Evolutionary conservation across 2,797 vertebrate genomes (phyloP), one percentile per base, ranked within the genome.

Genomic region (Aplochiton taeniatus): DNA sequence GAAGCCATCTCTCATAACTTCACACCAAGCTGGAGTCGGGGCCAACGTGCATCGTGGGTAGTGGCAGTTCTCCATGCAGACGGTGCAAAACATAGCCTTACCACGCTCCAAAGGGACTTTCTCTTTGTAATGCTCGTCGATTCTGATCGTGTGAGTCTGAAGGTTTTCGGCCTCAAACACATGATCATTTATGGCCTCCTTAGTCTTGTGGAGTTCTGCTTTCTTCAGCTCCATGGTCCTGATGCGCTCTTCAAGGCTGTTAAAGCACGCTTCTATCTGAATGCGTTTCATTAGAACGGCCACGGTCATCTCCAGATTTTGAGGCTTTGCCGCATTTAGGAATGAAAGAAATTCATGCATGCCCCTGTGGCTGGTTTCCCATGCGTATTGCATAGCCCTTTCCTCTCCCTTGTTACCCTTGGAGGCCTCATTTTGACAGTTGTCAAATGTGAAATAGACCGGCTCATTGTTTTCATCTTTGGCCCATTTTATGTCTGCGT

Each of bases 61-160:
- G 43, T 63, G 58, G 20, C 72, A 74, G 73, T 70, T 74, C 58
- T 66, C 63, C 64, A 70, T 1, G 63, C 68, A 75, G 9, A 13
- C 10, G 0, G 0, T 55, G 47, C 73, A 75, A 56, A 54, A 51
- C 2, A 0, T 41, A 0, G 65, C 68, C 4, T 1, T 0, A 1
- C 0, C 49, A 41, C 44, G 3, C 8, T 1, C 7, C 58, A 44
- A 56, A 9, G 17, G n/a, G 1, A 61, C 65, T 10, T 4, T n/a
- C 0, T 18, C 41, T 48, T 57, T 70, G 9, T 64, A 64, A 1
- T 5, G 0, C n/a, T 68, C 62, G 1, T 68, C 52, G 19, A 72
- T 44, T 12, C 6, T 8, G 11, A 49, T 49, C 4, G 8, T 49
- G 8, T 12, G n/a, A n/a, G n/a, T n/a, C n/a, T n/a, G n/a, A n/a